Base-by-base conservation (phyloP, 2,888 invertebrate species). In the Ypsolopha scabrella region DNA sequence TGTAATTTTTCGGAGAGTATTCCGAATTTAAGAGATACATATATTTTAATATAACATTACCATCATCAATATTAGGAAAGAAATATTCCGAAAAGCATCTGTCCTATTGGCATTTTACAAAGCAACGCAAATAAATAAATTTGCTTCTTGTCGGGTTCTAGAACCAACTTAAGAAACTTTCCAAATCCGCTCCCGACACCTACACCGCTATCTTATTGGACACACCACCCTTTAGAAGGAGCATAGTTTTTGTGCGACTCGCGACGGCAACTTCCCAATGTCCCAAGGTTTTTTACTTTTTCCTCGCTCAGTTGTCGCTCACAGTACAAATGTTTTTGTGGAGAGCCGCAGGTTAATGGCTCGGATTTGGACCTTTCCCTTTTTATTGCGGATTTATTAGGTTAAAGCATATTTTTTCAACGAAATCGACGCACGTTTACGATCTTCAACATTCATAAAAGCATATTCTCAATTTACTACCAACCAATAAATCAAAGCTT, bases 251-350 rank as follows among this genome's bases (percentile, higher is more conserved):
- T 56, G 55, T 54, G 53, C 55, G 55, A 60, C 58, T 58, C 54
- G 54, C 55, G 52, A 52, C 53, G 49, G 44, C 35, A 50, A 55
- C 52, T 50, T 9, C 39, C 9, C 39, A 39, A 39, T 39, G 39
- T 39, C 39, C 24, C 10, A 33, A 13, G 10, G 24, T 53, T 53
- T 58, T n/a, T 57, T 56, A 53, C 52, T 52, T 33, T 9, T 34
- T 4, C n/a, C 38, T 48, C 37, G 37, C 38, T 33, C 48, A 14
- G 11, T 24, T 37, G 13, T 37, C 38, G 37, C 38, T 14, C 37
- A 14, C 48, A 39, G 45, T 38, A 50, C 58, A 49, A 55, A 52
- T 55, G 57, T 63, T 65, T 67, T 66, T 64, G 57, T n/a, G 37
- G 24, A 34, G 48, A 10, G 24, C 48, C 9, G 13, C 48, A 48